Conservation (phyloP, 64 coral and sea anemone genomes). For the Pocillopora damicornis region DNA sequence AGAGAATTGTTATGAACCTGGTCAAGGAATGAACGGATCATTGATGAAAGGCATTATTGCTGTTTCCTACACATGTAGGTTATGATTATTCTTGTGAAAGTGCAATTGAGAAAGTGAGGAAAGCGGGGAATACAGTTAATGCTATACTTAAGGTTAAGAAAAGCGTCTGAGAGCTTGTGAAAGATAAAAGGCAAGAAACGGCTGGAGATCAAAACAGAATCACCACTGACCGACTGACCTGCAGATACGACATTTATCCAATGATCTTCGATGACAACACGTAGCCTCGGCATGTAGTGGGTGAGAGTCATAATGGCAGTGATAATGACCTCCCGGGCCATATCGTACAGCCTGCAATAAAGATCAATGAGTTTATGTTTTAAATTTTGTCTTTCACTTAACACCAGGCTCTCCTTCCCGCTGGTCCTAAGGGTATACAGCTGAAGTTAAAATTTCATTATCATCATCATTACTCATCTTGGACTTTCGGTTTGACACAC, state of each 20-base stretch:
- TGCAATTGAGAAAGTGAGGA: no score
- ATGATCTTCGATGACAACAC: slow-evolving; percentile 61
- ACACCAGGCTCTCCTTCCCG: no score
- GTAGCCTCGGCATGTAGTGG: slow-evolving; percentile 16
- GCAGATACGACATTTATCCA: slow-evolving; percentile 69
- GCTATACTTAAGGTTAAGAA: no score
- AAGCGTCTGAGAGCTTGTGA: no score
- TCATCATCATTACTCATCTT: no score
- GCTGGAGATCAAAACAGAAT: not conserved
- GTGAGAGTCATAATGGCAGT: slow-evolving; percentile 81
- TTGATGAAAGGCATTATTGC: not conserved
- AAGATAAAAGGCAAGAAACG: no score
- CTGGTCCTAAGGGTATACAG: no score
- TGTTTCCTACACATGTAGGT: no score
- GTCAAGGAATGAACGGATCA: not conserved
- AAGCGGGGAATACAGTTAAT: no score
- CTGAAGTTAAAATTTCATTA: no score
- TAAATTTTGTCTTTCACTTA: no score
- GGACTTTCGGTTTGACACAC: not conserved
- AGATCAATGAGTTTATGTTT: not conserved
- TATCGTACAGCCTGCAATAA: slow-evolving; percentile 41
- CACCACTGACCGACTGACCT: slow-evolving; percentile 36
- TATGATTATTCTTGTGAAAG: no score
- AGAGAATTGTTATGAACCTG: slow-evolving; percentile 68
- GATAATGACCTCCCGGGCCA: slow-evolving; percentile 46